Conservation (phyloP, 1,140 invertebrate genomes). For the Hermatobates lingyangjiaoensis region DNA sequence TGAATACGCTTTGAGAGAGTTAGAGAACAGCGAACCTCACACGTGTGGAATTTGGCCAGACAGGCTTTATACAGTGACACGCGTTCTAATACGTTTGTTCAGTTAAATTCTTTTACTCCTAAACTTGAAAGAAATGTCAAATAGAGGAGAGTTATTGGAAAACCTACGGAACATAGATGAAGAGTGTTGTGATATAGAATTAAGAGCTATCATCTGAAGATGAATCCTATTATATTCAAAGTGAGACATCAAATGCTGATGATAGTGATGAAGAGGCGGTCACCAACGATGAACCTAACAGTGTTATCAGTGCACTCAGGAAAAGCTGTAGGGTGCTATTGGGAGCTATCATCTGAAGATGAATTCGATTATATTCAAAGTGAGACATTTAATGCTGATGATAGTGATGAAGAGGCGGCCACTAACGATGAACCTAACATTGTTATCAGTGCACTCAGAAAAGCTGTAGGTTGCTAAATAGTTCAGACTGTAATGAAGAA, state of each 20-base stretch:
- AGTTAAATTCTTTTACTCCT: too few relatives aligned
- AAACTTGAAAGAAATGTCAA: constrained; percentile 3
- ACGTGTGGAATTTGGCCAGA: too few relatives aligned
- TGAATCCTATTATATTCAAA: constrained; percentile 11
- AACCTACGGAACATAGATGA: constrained; percentile 10
- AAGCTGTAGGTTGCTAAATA: neutral
- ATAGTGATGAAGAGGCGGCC: constrained; percentile 9
- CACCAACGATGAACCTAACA: neutral
- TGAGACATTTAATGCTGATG: constrained; percentile 12
- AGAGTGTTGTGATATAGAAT: constrained; percentile 10
- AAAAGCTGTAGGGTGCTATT: constrained; percentile 3
- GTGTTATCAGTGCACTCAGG: constrained; percentile 1
- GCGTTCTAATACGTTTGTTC: too few relatives aligned
- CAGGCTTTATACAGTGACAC: too few relatives aligned
- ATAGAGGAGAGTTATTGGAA: too few relatives aligned
- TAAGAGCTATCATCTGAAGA: constrained; percentile 12
- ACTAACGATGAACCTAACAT: neutral
- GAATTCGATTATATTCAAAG: constrained; percentile 11
- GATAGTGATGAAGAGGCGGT: constrained; percentile 9
- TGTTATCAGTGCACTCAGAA: constrained; percentile 4
- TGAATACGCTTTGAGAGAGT: too few relatives aligned
- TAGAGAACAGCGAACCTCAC: too few relatives aligned
- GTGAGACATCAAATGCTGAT: constrained; percentile 12
- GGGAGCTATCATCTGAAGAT: constrained; percentile 12
- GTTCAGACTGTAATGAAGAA: too few relatives aligned